Evolutionary conservation across 2,113 vertebrate species (phyloP).

Genomic region (Hystrix brachyura): DNA sequence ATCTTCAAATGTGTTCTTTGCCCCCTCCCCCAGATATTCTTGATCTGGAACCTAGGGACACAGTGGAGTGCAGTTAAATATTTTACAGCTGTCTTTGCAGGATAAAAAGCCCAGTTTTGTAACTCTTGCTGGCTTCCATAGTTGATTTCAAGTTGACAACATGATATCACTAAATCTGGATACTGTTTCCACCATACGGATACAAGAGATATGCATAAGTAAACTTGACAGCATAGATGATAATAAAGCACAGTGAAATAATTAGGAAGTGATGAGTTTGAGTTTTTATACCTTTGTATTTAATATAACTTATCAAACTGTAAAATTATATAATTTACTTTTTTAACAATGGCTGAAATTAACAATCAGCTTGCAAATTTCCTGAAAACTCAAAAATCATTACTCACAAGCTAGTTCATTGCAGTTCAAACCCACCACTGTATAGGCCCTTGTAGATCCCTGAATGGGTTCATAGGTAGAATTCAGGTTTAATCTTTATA

Average conservation of each 20-base stretch:
- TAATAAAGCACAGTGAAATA: slow-evolving; percentile 33
- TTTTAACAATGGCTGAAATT: neutral
- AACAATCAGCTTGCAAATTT: slow-evolving; percentile 13
- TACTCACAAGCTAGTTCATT: neutral
- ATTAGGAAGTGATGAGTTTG: slow-evolving; percentile 10
- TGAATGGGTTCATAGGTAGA: neutral
- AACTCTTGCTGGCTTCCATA: neutral
- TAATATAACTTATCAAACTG: slow-evolving; percentile 4
- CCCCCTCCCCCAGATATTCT: neutral
- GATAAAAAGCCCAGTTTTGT: slow-evolving; percentile 2
- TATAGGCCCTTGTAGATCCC: neutral
- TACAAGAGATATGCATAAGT: slow-evolving; percentile 22
- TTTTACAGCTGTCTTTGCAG: neutral
- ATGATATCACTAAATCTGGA: slow-evolving; percentile 32
- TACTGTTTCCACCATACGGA: neutral
- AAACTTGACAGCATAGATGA: neutral
- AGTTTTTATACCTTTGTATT: neutral
- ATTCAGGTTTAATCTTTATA: neutral
- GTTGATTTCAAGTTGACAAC: slow-evolving; percentile 8
- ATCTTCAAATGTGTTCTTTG: neutral
- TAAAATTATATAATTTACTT: slow-evolving; percentile 53
- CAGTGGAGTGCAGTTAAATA: neutral
- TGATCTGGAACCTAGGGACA: neutral
- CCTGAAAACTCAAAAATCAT: neutral
- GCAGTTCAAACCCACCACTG: neutral